Conservation (phyloP, 2,797 vertebrate genomes). For the Gallinago nigripennis region DNA sequence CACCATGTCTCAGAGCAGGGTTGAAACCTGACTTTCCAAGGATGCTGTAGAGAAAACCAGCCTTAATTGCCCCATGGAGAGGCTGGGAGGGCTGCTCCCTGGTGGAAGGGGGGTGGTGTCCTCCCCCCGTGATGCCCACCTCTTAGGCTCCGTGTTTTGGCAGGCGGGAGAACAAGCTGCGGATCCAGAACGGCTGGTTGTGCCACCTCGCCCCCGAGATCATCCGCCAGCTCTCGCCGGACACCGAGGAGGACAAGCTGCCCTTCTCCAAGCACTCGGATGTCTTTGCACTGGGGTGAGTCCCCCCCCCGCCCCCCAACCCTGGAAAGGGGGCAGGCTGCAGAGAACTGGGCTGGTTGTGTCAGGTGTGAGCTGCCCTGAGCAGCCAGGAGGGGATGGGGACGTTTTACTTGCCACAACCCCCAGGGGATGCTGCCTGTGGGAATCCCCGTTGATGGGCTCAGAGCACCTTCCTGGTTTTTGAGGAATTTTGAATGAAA, state of each 20-base stretch:
- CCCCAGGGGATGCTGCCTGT: rapidly evolving
- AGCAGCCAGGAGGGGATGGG: rapidly evolving
- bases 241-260: slow-evolving; percentile 97
- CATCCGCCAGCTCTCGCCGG: slow-evolving; percentile 94
- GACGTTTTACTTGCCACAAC: rapidly evolving
- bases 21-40: background rate
- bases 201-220: slow-evolving; percentile 98
- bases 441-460: rapidly evolving
- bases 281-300: slow-evolving; percentile 97
- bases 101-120: rapidly evolving
- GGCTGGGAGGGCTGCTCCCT: rapidly evolving
- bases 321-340: rapidly evolving
- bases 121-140: rapidly evolving
- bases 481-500: rapidly evolving
- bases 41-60: background rate
- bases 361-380: background rate
- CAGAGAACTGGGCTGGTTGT: rapidly evolving
- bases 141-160: background rate
- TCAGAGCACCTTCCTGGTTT: rapidly evolving
- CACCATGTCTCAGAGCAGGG: background rate
- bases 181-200: slow-evolving; percentile 97
- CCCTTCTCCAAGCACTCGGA: slow-evolving; percentile 99
- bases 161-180: slow-evolving; percentile 92
- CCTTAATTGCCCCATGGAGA: background rate
- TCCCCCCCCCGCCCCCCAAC: background rate